These are phyloP conservation scores for Sinocyclocheilus anophthalmus DNA, from an alignment of 2,113 vertebrate genomes.

Conservation along the genomic window DNA sequence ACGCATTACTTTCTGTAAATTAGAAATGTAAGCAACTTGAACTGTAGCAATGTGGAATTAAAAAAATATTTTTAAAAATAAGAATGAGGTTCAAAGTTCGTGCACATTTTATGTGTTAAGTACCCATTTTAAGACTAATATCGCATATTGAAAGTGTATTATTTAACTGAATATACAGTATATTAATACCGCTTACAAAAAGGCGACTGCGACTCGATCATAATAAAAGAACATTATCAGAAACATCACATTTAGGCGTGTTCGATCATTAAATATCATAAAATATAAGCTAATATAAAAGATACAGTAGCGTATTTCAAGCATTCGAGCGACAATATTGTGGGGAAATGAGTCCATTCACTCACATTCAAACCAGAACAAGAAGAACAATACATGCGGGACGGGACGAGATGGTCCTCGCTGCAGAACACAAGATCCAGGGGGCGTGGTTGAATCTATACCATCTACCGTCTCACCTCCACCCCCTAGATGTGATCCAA, in stretches of 20 bases:
- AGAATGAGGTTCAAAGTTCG: neutral
- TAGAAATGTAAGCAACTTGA: neutral
- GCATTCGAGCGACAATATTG: neutral
- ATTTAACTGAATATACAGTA: too few relatives aligned
- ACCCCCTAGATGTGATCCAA: too few relatives aligned
- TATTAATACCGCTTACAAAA: too few relatives aligned
- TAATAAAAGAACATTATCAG: too few relatives aligned
- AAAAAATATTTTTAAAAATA: neutral
- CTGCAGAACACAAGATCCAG: too few relatives aligned
- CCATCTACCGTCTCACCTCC: too few relatives aligned
- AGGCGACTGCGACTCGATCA: too few relatives aligned
- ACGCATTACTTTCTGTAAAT: neutral
- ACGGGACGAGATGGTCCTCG: too few relatives aligned
- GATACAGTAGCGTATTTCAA: neutral
- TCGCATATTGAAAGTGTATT: too few relatives aligned
- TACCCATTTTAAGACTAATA: neutral
- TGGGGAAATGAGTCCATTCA: conserved; percentile 61
- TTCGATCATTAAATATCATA: neutral
- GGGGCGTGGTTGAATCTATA: too few relatives aligned
- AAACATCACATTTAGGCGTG: neutral
- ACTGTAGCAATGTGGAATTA: neutral
- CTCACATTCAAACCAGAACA: neutral
- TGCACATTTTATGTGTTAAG: neutral
- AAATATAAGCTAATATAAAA: neutral
- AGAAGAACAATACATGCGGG: neutral